Evolutionary conservation across 2,113 vertebrate genomes (phyloP).

Genomic region (Mystacornis crossleyi): DNA sequence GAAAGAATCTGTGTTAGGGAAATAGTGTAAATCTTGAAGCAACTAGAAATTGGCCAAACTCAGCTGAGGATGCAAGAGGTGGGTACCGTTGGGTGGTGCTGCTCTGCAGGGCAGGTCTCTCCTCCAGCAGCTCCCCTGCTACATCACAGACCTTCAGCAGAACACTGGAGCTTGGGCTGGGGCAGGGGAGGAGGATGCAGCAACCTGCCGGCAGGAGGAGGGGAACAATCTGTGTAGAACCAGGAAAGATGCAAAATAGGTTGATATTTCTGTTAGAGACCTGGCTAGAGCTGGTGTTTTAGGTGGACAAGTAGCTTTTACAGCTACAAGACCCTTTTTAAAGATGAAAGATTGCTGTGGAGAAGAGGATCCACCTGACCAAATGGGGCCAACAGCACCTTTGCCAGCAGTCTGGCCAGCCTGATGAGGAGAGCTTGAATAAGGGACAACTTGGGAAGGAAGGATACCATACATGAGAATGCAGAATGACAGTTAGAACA

Average conservation of each 20-base stretch:
- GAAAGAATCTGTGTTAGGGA: background rate
- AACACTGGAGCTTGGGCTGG: background rate
- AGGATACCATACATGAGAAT: background rate
- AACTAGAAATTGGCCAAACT: background rate
- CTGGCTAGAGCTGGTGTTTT: background rate
- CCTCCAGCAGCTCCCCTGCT: background rate
- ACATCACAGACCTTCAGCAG: background rate
- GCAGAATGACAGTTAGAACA: background rate
- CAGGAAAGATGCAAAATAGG: background rate
- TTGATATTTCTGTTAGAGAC: background rate
- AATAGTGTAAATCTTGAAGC: background rate
- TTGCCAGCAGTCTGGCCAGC: background rate
- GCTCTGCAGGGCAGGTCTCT: background rate
- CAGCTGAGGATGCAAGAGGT: background rate
- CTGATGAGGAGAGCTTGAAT: background rate
- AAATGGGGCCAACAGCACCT: background rate
- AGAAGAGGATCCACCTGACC: background rate
- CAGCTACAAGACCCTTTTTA: background rate
- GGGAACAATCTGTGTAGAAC: background rate
- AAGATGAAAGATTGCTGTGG: background rate
- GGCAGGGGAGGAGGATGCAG: background rate
- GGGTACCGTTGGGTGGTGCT: no score
- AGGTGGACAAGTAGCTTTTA: background rate
- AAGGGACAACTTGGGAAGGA: background rate
- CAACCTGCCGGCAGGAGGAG: background rate